A percentile compares a stretch with the other conserved stretches of the same genome.
phyloP scores from a whole-genome alignment of 2,797 vertebrate genomes.

The Threskiornis aethiopicus region DNA sequence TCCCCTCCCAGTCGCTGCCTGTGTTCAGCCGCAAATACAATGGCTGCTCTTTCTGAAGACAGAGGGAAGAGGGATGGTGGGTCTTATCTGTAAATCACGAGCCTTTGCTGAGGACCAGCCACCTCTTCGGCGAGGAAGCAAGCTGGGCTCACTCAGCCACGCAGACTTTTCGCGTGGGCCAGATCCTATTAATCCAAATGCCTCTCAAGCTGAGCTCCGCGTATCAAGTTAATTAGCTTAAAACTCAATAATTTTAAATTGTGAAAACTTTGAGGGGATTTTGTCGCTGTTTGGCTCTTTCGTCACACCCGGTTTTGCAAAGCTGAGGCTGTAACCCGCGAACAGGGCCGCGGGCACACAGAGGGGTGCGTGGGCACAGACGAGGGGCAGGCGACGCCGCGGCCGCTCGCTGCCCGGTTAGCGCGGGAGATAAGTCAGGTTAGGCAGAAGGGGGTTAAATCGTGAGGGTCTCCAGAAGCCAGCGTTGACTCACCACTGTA shows the following conservation, averaged over 20 bases:
- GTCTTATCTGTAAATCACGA: background rate
- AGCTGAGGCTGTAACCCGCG: background rate
- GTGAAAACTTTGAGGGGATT: rapidly evolving
- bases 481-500: slow-evolving; percentile 89
- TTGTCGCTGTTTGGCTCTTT: rapidly evolving
- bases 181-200: background rate
- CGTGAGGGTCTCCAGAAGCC: slow-evolving; percentile 63
- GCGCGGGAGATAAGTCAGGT: slow-evolving; percentile 65
- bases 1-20: background rate
- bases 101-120: background rate
- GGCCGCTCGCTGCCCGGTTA: slow-evolving; percentile 29
- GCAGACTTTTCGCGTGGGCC: background rate
- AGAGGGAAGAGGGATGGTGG: background rate
- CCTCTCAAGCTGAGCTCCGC: background rate
- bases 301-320: background rate
- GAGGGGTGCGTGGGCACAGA: background rate
- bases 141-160: background rate
- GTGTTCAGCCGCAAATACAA: background rate
- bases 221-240: background rate
- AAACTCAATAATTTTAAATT: rapidly evolving
- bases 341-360: background rate
- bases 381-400: background rate
- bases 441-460: slow-evolving; percentile 72
- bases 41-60: background rate
- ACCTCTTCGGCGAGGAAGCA: no score